phyloP scores from a whole-genome alignment of 2,797 vertebrate genomes.

The Dendrocincla fuliginosa region DNA sequence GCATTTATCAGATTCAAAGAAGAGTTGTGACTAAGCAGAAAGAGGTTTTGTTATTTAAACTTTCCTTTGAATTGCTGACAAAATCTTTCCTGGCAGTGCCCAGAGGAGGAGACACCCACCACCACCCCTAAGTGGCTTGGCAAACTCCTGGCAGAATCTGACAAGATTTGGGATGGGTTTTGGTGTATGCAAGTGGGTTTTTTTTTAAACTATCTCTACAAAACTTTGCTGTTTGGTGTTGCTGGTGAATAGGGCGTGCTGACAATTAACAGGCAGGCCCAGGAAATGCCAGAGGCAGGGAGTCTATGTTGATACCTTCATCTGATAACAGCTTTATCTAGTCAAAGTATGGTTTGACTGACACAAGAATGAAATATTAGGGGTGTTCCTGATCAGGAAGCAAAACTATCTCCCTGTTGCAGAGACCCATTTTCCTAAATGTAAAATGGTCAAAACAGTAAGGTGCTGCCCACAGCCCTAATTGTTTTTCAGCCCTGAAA shows the following conservation, averaged over 20 bases:
- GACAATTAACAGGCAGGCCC: not conserved
- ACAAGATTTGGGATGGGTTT: not conserved
- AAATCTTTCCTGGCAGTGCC: not conserved
- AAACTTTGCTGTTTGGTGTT: not conserved
- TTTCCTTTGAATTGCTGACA: not conserved
- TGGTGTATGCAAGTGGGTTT: not conserved
- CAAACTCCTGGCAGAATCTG: not conserved
- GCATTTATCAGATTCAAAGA: not conserved
- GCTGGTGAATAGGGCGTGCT: not conserved
- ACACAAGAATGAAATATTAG: not conserved
- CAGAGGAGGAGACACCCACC: not conserved
- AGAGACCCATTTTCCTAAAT: not conserved
- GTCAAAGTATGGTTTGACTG: not conserved
- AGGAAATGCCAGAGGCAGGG: not conserved
- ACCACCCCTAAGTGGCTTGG: not conserved
- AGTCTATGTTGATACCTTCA: not conserved
- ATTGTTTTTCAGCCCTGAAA: not conserved
- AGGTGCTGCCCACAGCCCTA: not conserved
- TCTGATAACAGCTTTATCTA: not conserved
- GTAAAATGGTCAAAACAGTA: not conserved
- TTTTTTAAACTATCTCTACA: not conserved
- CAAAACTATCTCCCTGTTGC: not conserved
- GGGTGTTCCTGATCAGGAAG: not conserved
- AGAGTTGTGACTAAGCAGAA: not conserved
- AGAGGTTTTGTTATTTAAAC: not conserved